These are phyloP conservation scores for Cyphomyrus plagiostoma DNA, from an alignment of 2,113 vertebrate genomes.

Conservation along the genomic window DNA sequence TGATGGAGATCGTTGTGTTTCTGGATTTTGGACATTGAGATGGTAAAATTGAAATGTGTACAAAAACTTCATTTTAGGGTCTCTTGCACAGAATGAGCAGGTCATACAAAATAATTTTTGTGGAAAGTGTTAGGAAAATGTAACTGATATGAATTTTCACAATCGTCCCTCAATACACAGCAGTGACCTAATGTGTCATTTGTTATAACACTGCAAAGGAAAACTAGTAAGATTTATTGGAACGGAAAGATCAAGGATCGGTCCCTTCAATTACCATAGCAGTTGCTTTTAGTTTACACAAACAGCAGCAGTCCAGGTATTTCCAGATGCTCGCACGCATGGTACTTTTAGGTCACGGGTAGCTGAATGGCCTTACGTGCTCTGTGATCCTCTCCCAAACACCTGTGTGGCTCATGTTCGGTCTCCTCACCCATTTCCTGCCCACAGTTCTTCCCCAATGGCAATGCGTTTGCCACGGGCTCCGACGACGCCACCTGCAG, in stretches of 20 bases:
- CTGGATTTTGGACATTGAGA: not conserved
- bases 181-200: not conserved
- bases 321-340: not conserved
- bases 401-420: not conserved
- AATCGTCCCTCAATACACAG: not conserved
- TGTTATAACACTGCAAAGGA: not conserved
- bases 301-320: not conserved
- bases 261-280: not conserved
- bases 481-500: conserved; percentile 97
- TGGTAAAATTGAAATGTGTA: not conserved
- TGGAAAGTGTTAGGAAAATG: not conserved
- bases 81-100: not conserved
- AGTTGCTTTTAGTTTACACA: not conserved
- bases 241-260: not conserved
- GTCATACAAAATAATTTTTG: not conserved
- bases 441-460: conserved; percentile 90
- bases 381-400: not conserved
- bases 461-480: conserved; percentile 96
- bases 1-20: not conserved
- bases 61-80: not conserved
- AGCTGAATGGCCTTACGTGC: not conserved
- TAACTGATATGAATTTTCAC: not conserved
- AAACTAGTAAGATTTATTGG: not conserved
- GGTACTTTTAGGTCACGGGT: not conserved
- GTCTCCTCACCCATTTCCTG: not conserved